These are phyloP conservation scores for Lophius piscatorius DNA, from an alignment of 2,113 vertebrate genomes.

Conservation along the genomic window DNA sequence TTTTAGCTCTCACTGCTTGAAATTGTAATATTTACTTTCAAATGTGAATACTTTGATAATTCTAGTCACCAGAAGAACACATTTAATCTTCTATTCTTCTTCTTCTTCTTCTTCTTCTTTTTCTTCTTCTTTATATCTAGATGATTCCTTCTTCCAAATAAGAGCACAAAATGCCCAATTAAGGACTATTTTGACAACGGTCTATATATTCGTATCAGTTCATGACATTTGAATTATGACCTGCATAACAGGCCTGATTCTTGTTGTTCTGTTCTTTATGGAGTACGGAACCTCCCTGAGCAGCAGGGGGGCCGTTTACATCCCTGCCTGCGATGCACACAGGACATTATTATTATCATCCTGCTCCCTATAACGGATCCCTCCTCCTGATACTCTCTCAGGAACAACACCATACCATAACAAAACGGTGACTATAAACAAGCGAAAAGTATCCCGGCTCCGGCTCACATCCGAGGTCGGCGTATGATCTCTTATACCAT, in stretches of 20 bases:
- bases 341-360: conserved; percentile 9
- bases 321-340: conserved; percentile 34
- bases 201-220: not conserved
- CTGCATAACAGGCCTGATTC: conserved; percentile 20
- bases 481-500: conserved; percentile 34
- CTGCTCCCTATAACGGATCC: too few species aligned
- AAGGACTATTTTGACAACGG: too few species aligned
- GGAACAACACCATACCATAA: conserved; percentile 22
- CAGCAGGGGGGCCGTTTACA: conserved; percentile 42
- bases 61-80: too few species aligned
- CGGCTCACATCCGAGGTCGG: conserved; percentile 16
- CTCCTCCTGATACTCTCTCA: too few species aligned
- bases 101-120: too few species aligned
- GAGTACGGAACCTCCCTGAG: conserved; percentile 37
- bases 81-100: too few species aligned
- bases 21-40: too few species aligned
- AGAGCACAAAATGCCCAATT: too few species aligned
- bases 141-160: too few species aligned
- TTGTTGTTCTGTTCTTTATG: conserved; percentile 45
- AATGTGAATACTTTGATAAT: too few species aligned
- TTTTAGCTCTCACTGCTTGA: too few species aligned
- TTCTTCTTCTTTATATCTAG: too few species aligned
- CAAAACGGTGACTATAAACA: conserved; percentile 35
- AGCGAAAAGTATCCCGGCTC: conserved; percentile 23
- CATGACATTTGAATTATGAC: conserved; percentile 23